Evolutionary conservation across 2,888 invertebrate genomes (phyloP), one percentile per base, ranked within the genome.

Genomic region (Vannuccia rotundouncinata): DNA sequence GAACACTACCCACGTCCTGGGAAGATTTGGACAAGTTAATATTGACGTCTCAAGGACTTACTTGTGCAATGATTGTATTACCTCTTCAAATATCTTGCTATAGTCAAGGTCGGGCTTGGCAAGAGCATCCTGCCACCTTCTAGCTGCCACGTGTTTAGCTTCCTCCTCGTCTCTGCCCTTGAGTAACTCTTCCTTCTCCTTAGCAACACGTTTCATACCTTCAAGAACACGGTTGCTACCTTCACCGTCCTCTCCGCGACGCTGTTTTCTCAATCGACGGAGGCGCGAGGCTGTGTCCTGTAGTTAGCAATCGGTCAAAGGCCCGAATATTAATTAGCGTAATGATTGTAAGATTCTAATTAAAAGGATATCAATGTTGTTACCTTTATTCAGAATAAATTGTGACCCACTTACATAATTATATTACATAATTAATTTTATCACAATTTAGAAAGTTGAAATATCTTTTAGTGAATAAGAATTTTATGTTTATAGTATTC

Each of bases 101-200:
- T 98, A 98, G 89, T 98, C 95, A 80, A 98, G 88, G 66, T 95
- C 93, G 0, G 97, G 97, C 87, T 96, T 95, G 87, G 95, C 95
- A 82, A 97, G 87, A 13, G 93, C 92, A 88, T 98, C 97, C 87
- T 97, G 95, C 97, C 97, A 97, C 81, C 94, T 91, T 60, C 79
- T 80, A 0, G 78, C 78, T 73, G 74, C 78, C 45, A 66, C 74
- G 59, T 82, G 73, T 17, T 31, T 25, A 13, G 30, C 89, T 74
- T 91, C 91, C 82, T 92, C 80, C 2, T 79, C 79, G 10, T 76
- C 25, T 28, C 66, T 13, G 29, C 78, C 74, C 73, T 31, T 74
- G 29, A 79, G 30, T 73, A 77, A 82, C 81, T 29, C 84, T 84
- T 31, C 85, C 81, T 87, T 92, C 82, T 93, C 93, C 86, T 93